Base-by-base conservation (phyloP, 2,797 vertebrate species). In the Hyperoplus immaculatus region DNA sequence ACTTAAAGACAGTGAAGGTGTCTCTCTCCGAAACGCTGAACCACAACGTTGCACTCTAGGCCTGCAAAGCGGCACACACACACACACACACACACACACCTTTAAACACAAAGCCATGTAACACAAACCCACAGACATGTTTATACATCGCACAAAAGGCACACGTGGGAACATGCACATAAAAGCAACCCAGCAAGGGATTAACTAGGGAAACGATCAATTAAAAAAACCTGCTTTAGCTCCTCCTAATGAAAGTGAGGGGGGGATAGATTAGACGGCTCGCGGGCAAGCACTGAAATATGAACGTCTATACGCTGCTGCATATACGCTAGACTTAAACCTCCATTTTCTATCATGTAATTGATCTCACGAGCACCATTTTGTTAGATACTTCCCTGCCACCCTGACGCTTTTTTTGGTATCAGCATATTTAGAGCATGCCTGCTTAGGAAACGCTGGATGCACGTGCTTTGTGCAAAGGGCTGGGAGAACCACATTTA, bases 331-430 rank as follows among this genome's bases (percentile, higher is more conserved):
- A 71, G 70, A 91, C 80, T 81, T 90, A 92, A 93, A 93, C 90
- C 94, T 92, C 94, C 94, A 94, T 94, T 94, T 94, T 95, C 90
- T 93, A 92, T 92, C 92, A 90, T 81, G 91, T 93, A 94, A 95
- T 93, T 95, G 93, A 93, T 94, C 92, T 94, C 91, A 89, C 80
- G 39, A 92, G 92, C 94, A 92, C 94, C 94, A 94, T 95, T 95
- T 95, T 94, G 93, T 94, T 93, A 89, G 88, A 93, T 92, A 87
- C 93, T 88, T 93, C 75, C 80, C 83, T 82, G 75, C 81, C 76
- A 87, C 78, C 85, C 80, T 41, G 87, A 89, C 83, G 83, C 90
- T 89, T 89, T 86, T 88, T 92, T 88, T 92, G 83, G 82, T 69
- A 90, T 90, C 85, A 92, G 90, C 90, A 89, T 87, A 91, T 94